Evolutionary conservation across 2,797 vertebrate species (phyloP).

Genomic region (Pangasius sanitwongsei): DNA sequence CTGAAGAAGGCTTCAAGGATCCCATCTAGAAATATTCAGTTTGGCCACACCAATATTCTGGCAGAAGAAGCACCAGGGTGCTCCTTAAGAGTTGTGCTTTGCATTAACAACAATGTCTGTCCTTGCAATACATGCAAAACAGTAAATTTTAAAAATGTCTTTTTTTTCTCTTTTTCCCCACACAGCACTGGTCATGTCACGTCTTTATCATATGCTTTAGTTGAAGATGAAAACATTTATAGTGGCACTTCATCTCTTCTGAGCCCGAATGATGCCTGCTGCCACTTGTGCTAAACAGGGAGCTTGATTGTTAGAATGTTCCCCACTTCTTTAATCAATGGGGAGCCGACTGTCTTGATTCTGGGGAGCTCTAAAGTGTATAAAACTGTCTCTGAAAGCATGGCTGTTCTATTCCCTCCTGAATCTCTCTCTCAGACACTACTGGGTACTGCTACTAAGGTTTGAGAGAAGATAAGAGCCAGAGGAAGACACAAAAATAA

Average conservation of each 20-base stretch:
- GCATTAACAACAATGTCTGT: background rate
- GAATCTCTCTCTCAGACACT: conserved; percentile 47
- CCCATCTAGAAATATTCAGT: background rate
- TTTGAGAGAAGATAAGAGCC: conserved; percentile 60
- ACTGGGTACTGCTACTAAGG: conserved; percentile 54
- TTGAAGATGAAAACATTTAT: conserved; percentile 46
- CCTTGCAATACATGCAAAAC: background rate
- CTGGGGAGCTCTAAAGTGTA: conserved; percentile 69
- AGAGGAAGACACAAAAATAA: conserved; percentile 54
- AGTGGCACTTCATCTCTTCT: conserved; percentile 58
- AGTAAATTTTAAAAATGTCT: background rate
- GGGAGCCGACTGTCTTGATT: conserved; percentile 33
- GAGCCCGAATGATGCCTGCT: conserved; percentile 59
- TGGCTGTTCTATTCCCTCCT: background rate
- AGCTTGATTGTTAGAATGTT: conserved; percentile 75
- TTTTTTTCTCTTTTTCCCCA: background rate
- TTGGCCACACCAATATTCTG: background rate
- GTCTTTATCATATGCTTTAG: conserved; percentile 42
- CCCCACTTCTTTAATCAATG: conserved; percentile 79
- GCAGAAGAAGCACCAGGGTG: background rate
- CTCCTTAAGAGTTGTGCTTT: background rate
- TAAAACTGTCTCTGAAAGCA: conserved; percentile 66
- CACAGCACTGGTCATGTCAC: conserved; percentile 6
- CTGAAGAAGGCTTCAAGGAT: background rate
- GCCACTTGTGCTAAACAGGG: conserved; percentile 54